Conservation (phyloP, 2,888 invertebrate species). For the Aspidiotus destructor region DNA sequence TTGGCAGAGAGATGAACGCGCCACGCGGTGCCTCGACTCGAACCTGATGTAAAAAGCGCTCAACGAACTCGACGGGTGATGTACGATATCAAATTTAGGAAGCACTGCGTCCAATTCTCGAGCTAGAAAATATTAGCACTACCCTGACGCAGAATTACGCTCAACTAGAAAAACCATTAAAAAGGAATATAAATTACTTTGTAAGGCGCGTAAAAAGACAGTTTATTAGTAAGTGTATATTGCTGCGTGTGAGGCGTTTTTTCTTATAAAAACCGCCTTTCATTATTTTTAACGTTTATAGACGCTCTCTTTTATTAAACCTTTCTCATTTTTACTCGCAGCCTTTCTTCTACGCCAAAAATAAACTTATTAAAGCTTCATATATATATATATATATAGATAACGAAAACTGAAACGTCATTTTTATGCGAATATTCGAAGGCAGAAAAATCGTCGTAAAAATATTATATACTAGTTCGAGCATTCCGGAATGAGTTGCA, state of each 20-base stretch:
- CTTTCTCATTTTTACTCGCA: constrained; percentile 3
- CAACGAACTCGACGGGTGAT: no score
- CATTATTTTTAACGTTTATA: constrained; percentile 19
- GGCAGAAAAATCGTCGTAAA: no score
- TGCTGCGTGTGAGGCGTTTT: constrained; percentile 17
- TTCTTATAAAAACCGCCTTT: constrained; percentile 26
- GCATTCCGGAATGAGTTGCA: no score
- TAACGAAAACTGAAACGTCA: constrained; percentile 13
- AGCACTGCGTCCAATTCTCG: constrained; percentile 18
- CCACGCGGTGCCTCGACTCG: no score
- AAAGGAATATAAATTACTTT: constrained; percentile 27
- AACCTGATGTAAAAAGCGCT: no score
- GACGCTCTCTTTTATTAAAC: constrained; percentile 17
- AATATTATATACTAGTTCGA: no score
- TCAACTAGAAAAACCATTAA: constrained; percentile 26
- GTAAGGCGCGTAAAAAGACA: constrained; percentile 26
- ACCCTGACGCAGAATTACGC: constrained; percentile 10
- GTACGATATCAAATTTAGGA: constrained; percentile 2
- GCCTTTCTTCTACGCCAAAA: constrained; percentile 9
- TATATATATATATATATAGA: no score
- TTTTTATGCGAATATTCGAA: constrained; percentile 3
- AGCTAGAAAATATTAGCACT: constrained; percentile 24
- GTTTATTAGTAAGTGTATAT: constrained; percentile 24
- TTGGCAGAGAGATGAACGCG: no score
- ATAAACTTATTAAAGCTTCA: constrained; percentile 11